Evolutionary conservation across 2,888 invertebrate genomes (phyloP).

Genomic region (Nemapogon koenigi): DNA sequence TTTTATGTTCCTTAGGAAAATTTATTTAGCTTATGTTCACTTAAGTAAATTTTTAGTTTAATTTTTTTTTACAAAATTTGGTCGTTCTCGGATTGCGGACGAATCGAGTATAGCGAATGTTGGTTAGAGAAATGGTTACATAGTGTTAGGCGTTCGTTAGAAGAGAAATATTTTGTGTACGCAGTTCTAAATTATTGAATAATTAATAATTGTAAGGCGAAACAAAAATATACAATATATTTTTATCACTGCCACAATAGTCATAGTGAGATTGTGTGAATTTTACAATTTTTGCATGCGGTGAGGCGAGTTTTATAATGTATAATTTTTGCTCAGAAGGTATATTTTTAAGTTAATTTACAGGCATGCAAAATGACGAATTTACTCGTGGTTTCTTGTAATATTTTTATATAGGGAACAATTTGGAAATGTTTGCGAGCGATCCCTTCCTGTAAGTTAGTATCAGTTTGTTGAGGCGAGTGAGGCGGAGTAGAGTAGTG

Average conservation of each 20-base stretch:
- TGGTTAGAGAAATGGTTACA: background rate
- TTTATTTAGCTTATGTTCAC: background rate
- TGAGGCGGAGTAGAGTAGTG: slow-evolving; percentile 20
- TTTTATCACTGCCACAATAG: slow-evolving; percentile 57
- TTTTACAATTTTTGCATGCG: too few species aligned
- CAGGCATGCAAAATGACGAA: too few species aligned
- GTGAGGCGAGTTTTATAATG: too few species aligned
- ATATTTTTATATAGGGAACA: too few species aligned
- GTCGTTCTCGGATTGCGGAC: background rate
- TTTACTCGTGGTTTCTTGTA: too few species aligned
- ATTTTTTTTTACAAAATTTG: background rate
- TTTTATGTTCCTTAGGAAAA: too few species aligned
- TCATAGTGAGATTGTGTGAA: too few species aligned
- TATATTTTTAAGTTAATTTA: too few species aligned
- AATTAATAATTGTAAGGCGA: background rate
- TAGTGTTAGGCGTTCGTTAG: background rate
- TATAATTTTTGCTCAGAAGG: too few species aligned
- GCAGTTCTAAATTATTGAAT: slow-evolving; percentile 35
- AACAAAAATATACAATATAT: slow-evolving; percentile 40
- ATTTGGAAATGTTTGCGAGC: too few species aligned
- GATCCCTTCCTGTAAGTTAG: too few species aligned
- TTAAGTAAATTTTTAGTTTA: background rate
- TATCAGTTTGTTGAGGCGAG: too few species aligned
- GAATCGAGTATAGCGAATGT: slow-evolving; percentile 12
- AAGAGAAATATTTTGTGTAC: slow-evolving; percentile 17